Percentiles rank a stretch among this genome's conserved stretches.
Conservation (phyloP, 2,888 invertebrate genomes). For the Sericinus montela region DNA sequence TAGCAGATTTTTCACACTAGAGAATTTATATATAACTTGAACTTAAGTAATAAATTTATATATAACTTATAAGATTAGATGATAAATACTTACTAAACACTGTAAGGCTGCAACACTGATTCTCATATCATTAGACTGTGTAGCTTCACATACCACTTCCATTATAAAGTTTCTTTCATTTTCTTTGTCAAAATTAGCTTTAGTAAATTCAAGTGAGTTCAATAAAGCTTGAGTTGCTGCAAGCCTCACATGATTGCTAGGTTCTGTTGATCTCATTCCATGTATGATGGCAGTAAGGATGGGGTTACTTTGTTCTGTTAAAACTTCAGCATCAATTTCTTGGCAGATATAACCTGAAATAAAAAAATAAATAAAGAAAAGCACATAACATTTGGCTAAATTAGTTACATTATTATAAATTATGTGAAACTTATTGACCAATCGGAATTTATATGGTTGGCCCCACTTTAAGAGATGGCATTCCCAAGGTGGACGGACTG, state of each 20-base stretch:
- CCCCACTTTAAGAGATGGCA: no score
- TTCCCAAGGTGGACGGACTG: no score
- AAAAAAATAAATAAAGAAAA: neutral
- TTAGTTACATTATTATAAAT: no score
- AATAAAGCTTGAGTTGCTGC: slow-evolving; percentile 98
- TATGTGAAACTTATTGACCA: no score
- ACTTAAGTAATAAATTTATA: no score
- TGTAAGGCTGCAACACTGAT: slow-evolving; percentile 98
- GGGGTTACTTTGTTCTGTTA: slow-evolving; percentile 95
- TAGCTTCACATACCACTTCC: slow-evolving; percentile 99
- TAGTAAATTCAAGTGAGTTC: slow-evolving; percentile 99
- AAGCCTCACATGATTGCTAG: slow-evolving; percentile 94
- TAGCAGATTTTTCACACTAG: no score
- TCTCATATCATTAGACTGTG: slow-evolving; percentile 94
- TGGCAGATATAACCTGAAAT: slow-evolving; percentile 93
- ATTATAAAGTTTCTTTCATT: slow-evolving; percentile 98
- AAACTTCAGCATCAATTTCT: slow-evolving; percentile 96
- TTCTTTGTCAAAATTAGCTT: slow-evolving; percentile 98
- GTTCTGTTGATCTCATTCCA: slow-evolving; percentile 97
- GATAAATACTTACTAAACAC: slow-evolving; percentile 86
- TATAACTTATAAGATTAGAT: neutral
- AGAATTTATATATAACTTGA: no score
- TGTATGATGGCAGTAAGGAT: slow-evolving; percentile 99
- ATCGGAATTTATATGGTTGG: no score
- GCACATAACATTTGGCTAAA: no score